Base-by-base conservation (phyloP, 2,797 vertebrate species). In the Harpagifer antarcticus region DNA sequence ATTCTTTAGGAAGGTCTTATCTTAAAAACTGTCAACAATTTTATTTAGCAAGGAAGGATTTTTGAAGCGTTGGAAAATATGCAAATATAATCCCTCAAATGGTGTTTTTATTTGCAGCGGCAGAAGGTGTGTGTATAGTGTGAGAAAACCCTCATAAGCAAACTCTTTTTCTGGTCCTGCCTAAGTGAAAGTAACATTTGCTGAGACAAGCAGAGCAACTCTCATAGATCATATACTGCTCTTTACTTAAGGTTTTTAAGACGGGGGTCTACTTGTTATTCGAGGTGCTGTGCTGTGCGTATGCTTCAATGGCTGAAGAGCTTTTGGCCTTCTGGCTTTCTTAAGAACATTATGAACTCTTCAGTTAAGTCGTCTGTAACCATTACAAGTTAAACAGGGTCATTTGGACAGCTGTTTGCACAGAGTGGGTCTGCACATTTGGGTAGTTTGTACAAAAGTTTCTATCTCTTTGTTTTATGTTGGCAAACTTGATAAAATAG, bases 141-240 rank as follows among this genome's bases (percentile, higher is more conserved):
- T 16, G 56, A 44, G 57, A n/a, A 17, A 55, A 65, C 77, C 37
- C 59, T 72, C 59, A 27, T 42, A 19, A 68, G 50, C 44, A 81
- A 84, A 76, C 13, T 70, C 75, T 62, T 78, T 31, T 63, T 50
- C 63, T 64, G 20, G 17, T 27, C 50, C 49, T 57, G n/a, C 23
- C 6, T 66, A 72, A 70, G 68, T 72, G 16, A 79, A 84, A 74
- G 61, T 74, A 68, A 53, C 64, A 74, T 85, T 88, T 79, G 79
- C 86, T 88, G 82, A 88, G 85, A 85, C 70, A 87, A 83, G 80
- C 81, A 84, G 6, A 70, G 72, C 68, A 76, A 76, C 72, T 68
- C 81, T 84, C 63, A 78, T 49, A 65, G 66, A 84, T 72, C 58
- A 13, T 42, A 70, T 53, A 16, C 17, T 58, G 55, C 73, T 57